Conservation (phyloP, 2,113 vertebrate species). For the Acinonyx jubatus region DNA sequence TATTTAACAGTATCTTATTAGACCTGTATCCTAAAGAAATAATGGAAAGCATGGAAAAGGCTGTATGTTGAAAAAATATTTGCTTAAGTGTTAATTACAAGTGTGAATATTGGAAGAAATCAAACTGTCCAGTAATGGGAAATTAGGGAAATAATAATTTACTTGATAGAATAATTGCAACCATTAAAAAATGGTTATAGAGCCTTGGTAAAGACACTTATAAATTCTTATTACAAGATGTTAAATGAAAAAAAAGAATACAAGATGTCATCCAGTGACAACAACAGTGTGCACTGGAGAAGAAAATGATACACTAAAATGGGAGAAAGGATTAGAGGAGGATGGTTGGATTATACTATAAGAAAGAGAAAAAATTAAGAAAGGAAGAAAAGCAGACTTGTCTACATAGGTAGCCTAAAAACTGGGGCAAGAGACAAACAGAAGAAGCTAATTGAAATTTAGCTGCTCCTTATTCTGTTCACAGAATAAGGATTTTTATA, state of each 20-base stretch:
- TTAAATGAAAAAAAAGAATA: background rate
- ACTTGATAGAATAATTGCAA: background rate
- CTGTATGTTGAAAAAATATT: background rate
- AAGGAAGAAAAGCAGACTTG: background rate
- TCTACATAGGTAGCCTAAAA: background rate
- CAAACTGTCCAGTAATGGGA: background rate
- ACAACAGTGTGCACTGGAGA: background rate
- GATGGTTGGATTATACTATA: background rate
- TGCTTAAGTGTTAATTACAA: background rate
- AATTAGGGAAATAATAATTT: background rate
- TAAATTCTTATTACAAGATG: background rate
- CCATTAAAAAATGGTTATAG: background rate
- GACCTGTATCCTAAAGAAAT: background rate
- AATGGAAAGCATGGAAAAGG: background rate
- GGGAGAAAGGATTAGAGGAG: background rate
- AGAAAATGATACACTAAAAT: background rate
- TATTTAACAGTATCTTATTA: background rate
- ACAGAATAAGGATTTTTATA: background rate
- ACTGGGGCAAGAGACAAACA: background rate
- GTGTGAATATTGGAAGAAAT: background rate
- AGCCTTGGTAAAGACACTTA: background rate
- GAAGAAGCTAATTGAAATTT: background rate
- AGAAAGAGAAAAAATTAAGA: background rate
- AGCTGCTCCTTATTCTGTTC: background rate
- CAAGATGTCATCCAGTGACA: background rate